Evolutionary conservation across 2,113 vertebrate genomes (phyloP), one percentile per base, ranked within the genome.

Genomic region (Mobula hypostoma): DNA sequence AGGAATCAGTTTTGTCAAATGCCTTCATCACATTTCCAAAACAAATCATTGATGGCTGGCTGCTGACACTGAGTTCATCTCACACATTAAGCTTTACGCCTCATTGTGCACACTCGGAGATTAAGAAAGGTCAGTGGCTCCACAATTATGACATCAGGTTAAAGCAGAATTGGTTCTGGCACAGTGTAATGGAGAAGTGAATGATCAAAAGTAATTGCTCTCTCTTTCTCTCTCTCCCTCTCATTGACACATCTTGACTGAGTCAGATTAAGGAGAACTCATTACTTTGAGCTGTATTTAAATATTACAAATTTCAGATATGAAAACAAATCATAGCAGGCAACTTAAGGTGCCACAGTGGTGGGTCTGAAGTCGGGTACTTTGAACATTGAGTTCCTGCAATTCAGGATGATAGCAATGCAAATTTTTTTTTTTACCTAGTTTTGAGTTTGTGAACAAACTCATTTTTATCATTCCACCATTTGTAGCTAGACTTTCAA

Each of bases 81-180:
- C 40, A 15, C 68, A 93, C 70, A 74, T 93, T 76, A 93, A 88
- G 91, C 68, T 93, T 93, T 93, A 76, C 74, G 91, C 68, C 36
- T 74, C 91, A 93, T 93, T 93, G 40, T 48, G 91, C 74, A 70
- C 29, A 14, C 24, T 74, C 74, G 36, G 91, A 74, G 70, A 74
- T 74, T 93, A 27, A 70, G 48, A 74, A 74, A 74, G 36, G 70
- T 92, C 91, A 93, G 70, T 9, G 32, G 24, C 36, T 76, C 24
- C 68, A 14, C 91, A 29, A 56, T 74, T 76, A 76, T 11, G 2
- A 36, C 48, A 21, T 93, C 36, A 74, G 70, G 19, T 32, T 48
- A 72, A 12, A 24, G 7, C 32, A 24, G n/a, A 72, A 72, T 92
- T 92, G 32, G 17, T 48, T 92, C 68, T 40, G 66, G 66, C 90